Percentiles rank a stretch among this genome's conserved stretches.
Evolutionary conservation across 2,888 invertebrate species (phyloP).

Genomic region (Chrysodeixis includens): DNA sequence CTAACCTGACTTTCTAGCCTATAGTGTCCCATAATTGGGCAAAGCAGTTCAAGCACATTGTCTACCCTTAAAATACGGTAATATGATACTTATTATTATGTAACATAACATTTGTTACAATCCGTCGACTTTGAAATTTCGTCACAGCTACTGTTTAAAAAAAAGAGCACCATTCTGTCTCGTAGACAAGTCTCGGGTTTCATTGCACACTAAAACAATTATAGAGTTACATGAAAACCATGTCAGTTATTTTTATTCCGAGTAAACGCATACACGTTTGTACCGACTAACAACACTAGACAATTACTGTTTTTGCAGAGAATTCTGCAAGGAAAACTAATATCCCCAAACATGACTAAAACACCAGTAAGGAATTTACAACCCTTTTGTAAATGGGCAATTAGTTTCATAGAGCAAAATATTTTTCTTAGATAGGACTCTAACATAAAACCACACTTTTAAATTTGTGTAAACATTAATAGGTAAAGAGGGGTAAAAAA

Average conservation of each 20-base stretch:
- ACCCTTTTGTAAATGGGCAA: no score
- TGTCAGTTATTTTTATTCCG: slow-evolving; percentile 64
- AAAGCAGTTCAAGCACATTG: no score
- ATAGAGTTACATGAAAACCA: slow-evolving; percentile 58
- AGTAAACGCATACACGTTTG: slow-evolving; percentile 39
- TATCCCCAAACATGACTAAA: no score
- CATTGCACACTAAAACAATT: slow-evolving; percentile 66
- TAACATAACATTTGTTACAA: slow-evolving; percentile 45
- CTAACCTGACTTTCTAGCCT: no score
- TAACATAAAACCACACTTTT: no score
- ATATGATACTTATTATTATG: slow-evolving; percentile 38
- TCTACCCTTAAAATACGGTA: slow-evolving; percentile 10
- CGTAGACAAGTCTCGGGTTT: slow-evolving; percentile 56
- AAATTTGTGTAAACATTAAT: no score
- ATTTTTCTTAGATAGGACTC: no score
- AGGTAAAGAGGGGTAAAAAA: no score
- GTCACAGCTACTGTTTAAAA: slow-evolving; percentile 39
- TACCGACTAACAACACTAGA: slow-evolving; percentile 23
- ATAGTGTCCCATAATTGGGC: no score
- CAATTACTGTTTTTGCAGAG: slow-evolving; percentile 9
- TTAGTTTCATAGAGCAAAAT: no score
- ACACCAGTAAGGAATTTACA: no score
- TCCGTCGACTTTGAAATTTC: slow-evolving; percentile 21
- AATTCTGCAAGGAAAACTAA: not conserved
- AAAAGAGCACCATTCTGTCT: slow-evolving; percentile 51